Evolutionary conservation across 2,888 invertebrate genomes (phyloP), one percentile per base, ranked within the genome.

Genomic region (Tanaodytes sp.): DNA sequence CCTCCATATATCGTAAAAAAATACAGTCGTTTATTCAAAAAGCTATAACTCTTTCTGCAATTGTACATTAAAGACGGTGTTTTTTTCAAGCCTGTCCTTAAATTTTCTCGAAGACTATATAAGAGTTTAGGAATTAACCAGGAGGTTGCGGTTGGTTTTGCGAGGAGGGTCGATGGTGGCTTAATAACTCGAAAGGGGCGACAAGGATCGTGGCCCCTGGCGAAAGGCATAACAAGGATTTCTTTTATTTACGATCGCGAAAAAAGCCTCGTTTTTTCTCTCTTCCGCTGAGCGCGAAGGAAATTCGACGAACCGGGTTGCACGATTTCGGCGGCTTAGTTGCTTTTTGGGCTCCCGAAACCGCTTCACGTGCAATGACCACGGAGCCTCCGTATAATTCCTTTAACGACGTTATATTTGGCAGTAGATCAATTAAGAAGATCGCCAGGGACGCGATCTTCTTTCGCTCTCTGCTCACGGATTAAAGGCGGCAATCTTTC

Each of bases 51-150:
- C 8, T 6, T 33, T 33, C 9, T 33, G 5, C 33, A 33, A 33
- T 33, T 33, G 33, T 33, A 45, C 12, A 45, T 15, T 14, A 16
- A 30, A 30, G 1, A 30, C 8, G 30, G 30, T n/a, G n/a, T n/a
- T 2, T 43, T 43, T 1, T 23, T 23, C 37, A 40, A 51, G 49
- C 39, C 40, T 14, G 72, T 79, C 79, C 76, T 80, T 79, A 82
- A 83, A 82, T 83, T 83, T 82, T 80, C 80, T 78, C 73, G 54
- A 75, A 80, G 80, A 81, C 79, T 11, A 8, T 79, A 81, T 80
- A 82, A 83, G 82, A 82, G 82, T 84, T 84, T 83, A 83, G 82
- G 82, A 84, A 84, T 83, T 83, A 84, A 82, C 73, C 69, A 61
- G 67, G 76, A 46, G 63, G 74, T 67, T 71, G 66, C 71, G 63